Evolutionary conservation across 2,797 vertebrate species (phyloP).

Genomic region (Cyclura pinguis): DNA sequence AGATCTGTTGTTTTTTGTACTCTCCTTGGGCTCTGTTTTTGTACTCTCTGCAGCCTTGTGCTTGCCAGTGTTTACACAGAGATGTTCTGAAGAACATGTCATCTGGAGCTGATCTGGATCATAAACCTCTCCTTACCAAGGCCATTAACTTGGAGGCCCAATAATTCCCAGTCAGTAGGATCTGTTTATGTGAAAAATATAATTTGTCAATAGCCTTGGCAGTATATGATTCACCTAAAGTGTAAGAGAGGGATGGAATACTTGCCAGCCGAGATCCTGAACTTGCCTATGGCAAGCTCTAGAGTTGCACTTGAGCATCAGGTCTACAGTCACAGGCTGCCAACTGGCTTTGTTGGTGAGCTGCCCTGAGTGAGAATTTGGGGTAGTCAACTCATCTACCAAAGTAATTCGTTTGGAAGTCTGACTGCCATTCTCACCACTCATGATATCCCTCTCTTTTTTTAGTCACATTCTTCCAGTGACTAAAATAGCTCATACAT

Average conservation of each 20-base stretch:
- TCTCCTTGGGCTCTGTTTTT: constrained; percentile 35
- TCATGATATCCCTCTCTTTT: too few relatives aligned
- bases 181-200: constrained; percentile 45
- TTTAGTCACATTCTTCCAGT: neutral
- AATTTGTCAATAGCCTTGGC: neutral
- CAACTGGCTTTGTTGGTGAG: neutral
- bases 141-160: constrained; percentile 42
- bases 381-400: neutral
- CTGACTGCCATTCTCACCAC: neutral
- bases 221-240: neutral
- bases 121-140: constrained; percentile 30
- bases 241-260: neutral
- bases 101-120: constrained; percentile 46
- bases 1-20: constrained; percentile 22
- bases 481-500: neutral
- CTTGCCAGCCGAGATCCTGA: neutral
- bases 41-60: constrained; percentile 33
- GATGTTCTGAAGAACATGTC: constrained; percentile 35
- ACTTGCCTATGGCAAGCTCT: too few relatives aligned
- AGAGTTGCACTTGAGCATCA: too few relatives aligned
- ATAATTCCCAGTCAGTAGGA: constrained; percentile 36
- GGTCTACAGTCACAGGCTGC: neutral
- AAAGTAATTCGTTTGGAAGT: neutral
- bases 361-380: neutral
- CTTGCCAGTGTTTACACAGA: constrained; percentile 39